A percentile compares a stretch with the other conserved stretches of the same genome.
Evolutionary conservation across 2,888 invertebrate species (phyloP).

Genomic region (Pseudolycoriella hygida): DNA sequence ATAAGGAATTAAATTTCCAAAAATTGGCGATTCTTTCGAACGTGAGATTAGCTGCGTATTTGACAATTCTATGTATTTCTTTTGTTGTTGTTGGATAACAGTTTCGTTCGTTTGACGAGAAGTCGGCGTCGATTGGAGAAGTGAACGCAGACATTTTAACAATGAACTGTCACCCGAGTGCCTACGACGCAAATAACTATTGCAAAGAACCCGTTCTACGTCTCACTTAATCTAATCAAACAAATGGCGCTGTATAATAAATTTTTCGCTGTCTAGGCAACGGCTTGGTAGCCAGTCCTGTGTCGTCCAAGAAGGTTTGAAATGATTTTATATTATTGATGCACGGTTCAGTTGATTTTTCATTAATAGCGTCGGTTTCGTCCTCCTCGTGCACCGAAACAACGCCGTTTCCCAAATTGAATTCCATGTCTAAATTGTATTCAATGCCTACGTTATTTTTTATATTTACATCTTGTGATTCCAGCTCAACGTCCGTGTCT

Average conservation of each 20-base stretch:
- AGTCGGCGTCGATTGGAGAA: too few species aligned
- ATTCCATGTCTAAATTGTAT: conserved; percentile 8
- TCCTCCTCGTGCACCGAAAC: neutral
- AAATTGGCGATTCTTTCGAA: too few species aligned
- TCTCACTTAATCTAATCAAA: too few species aligned
- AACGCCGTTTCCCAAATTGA: neutral
- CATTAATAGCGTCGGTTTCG: neutral
- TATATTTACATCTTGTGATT: neutral
- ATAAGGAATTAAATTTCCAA: too few species aligned
- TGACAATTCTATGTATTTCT: too few species aligned
- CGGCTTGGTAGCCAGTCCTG: conserved; percentile 24
- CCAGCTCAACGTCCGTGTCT: neutral
- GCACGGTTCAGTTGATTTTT: neutral
- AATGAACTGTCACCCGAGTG: too few species aligned
- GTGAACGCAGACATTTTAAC: too few species aligned
- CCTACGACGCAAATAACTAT: too few species aligned
- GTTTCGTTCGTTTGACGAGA: too few species aligned
- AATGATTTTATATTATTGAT: neutral
- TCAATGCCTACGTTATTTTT: conserved; percentile 4
- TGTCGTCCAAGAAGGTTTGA: conserved; percentile 21
- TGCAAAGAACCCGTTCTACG: too few species aligned
- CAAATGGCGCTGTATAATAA: conserved; percentile 27
- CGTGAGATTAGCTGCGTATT: too few species aligned
- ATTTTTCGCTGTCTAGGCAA: conserved; percentile 26
- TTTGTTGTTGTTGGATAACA: too few species aligned